A percentile compares a stretch with the other conserved stretches of the same genome.
These are phyloP conservation scores for Thomomys bottae DNA, from an alignment of 2,113 vertebrate species.

Conservation along the genomic window DNA sequence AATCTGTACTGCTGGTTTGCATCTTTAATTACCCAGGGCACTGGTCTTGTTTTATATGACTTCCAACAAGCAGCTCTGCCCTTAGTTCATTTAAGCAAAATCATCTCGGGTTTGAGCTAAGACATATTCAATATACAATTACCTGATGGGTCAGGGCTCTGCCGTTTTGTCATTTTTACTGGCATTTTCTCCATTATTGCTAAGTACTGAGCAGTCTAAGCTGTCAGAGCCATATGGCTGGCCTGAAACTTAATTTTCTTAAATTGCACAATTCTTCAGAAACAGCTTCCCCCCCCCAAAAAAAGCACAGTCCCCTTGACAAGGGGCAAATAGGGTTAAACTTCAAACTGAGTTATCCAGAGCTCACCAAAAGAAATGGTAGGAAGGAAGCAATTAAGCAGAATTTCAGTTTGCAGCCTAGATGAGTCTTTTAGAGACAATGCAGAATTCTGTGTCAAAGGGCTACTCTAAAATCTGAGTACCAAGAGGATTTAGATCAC, in stretches of 20 bases:
- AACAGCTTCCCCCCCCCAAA: conserved; percentile 39
- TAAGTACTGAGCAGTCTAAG: conserved; percentile 78
- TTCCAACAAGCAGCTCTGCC: conserved; percentile 68
- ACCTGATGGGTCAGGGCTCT: conserved; percentile 77
- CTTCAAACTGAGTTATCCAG: conserved; percentile 66
- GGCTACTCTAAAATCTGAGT: conserved; percentile 9
- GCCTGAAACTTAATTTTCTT: conserved; percentile 79
- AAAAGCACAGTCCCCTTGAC: conserved; percentile 61
- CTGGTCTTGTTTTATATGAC: conserved; percentile 72
- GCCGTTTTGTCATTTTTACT: conserved; percentile 80
- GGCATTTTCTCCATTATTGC: conserved; percentile 81
- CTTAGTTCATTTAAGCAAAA: conserved; percentile 77
- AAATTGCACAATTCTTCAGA: conserved; percentile 75
- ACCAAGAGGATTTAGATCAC: not conserved
- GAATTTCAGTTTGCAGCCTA: conserved; percentile 41
- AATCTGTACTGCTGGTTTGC: conserved; percentile 57
- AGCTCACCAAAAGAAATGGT: conserved; percentile 51
- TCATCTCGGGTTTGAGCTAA: conserved; percentile 74
- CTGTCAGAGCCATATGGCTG: conserved; percentile 77
- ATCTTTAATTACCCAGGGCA: conserved; percentile 75
- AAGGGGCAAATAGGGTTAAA: conserved; percentile 78
- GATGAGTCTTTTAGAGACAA: conserved; percentile 66
- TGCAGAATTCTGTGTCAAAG: conserved; percentile 49
- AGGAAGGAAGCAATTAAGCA: conserved; percentile 71
- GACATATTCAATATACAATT: conserved; percentile 81